phyloP scores from a whole-genome alignment of 2,113 vertebrate species.

The Forbesichthys papilliferus region DNA sequence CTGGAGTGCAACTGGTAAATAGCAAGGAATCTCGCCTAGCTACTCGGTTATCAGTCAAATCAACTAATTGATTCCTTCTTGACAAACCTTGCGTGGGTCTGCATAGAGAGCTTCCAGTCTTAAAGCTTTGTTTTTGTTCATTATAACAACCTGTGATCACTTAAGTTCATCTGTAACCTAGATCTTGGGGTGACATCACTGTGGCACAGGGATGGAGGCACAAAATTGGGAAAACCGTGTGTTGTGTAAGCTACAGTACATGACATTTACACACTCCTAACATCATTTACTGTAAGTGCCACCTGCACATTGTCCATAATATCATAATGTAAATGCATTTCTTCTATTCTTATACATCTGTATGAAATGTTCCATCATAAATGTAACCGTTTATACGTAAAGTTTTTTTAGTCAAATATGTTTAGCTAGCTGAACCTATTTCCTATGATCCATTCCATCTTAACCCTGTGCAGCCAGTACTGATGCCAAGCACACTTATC shows the following conservation, averaged over 20 bases:
- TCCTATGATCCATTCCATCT: background rate
- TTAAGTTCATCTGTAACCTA: background rate
- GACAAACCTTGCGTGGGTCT: constrained; percentile 7
- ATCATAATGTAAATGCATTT: background rate
- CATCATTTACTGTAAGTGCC: background rate
- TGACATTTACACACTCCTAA: background rate
- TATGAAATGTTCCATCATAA: no score
- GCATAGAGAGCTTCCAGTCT: background rate
- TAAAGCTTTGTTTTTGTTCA: constrained; percentile 26
- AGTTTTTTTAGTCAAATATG: no score
- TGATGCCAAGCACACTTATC: constrained; percentile 4
- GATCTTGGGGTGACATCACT: constrained; percentile 3
- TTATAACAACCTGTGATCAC: constrained; percentile 2
- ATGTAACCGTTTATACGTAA: no score
- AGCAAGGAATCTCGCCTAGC: constrained; percentile 1
- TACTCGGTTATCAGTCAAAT: constrained; percentile 1
- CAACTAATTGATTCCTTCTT: background rate
- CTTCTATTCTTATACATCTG: no score
- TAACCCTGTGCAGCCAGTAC: background rate
- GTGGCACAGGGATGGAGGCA: constrained; percentile 27
- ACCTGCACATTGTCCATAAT: background rate
- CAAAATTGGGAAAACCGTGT: constrained; percentile 12
- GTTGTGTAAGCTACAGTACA: background rate
- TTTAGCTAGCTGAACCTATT: background rate
- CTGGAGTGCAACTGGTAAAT: background rate